Percentiles rank a stretch among this genome's conserved stretches.
phyloP scores from a whole-genome alignment of 2,888 invertebrate species.

The Laothoe populi region DNA sequence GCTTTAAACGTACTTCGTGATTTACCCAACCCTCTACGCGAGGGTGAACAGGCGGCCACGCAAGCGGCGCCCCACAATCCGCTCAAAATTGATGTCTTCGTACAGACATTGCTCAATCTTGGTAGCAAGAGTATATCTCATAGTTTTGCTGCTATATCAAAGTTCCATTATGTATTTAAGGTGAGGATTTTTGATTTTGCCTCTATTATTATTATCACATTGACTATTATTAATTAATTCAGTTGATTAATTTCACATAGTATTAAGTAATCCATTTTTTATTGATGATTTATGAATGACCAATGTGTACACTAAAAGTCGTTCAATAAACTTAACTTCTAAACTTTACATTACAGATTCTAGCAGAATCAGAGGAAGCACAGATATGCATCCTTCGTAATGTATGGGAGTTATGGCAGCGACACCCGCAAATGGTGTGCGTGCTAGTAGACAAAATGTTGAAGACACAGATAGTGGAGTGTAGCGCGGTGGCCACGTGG shows the following conservation, averaged over 20 bases:
- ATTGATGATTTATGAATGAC: too few relatives aligned
- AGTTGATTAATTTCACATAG: too few relatives aligned
- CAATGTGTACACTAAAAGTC: too few relatives aligned
- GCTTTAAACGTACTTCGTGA: constrained; percentile 94
- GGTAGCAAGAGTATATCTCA: constrained; percentile 99
- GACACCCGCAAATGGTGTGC: constrained; percentile 98
- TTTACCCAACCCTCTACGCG: constrained; percentile 91
- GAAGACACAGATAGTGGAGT: constrained; percentile 98
- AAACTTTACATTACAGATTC: constrained; percentile 80
- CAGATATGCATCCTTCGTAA: constrained; percentile 97
- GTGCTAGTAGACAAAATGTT: constrained; percentile 98
- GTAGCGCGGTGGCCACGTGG: constrained; percentile 99
- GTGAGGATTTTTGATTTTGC: constrained; percentile 69
- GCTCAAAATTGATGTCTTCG: constrained; percentile 97
- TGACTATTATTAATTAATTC: too few relatives aligned
- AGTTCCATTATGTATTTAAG: constrained; percentile 96
- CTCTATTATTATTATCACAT: too few relatives aligned
- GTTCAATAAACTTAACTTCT: too few relatives aligned
- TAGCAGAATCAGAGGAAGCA: constrained; percentile 97
- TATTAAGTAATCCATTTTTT: too few relatives aligned
- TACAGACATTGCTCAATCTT: constrained; percentile 96
- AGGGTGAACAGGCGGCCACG: constrained; percentile 86
- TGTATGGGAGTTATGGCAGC: constrained; percentile 97
- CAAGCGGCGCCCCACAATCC: constrained; percentile 93
- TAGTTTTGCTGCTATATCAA: constrained; percentile 99